Conservation (phyloP, 1,140 invertebrate genomes). For the Maniola jurtina region DNA sequence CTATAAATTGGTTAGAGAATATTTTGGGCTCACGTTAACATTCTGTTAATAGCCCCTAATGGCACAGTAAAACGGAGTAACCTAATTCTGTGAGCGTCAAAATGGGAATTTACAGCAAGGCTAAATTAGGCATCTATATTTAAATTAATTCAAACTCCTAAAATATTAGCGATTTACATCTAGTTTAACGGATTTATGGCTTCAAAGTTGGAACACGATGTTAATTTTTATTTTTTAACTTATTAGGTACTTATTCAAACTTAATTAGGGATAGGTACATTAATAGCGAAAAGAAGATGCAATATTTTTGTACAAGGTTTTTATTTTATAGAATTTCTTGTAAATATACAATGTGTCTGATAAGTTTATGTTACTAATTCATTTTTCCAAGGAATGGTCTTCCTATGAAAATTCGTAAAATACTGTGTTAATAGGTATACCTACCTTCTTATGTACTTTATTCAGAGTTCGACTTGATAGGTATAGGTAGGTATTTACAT, state of each 20-base stretch:
- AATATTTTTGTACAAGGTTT: too few species aligned
- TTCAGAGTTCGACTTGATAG: too few species aligned
- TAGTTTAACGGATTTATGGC: constrained; percentile 4
- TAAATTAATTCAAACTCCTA: constrained; percentile 17
- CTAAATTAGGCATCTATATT: constrained; percentile 26
- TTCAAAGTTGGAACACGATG: neutral
- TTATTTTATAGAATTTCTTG: constrained; percentile 15
- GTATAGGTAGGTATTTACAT: too few species aligned
- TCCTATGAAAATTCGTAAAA: too few species aligned
- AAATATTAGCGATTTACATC: constrained; percentile 10
- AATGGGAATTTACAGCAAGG: constrained; percentile 20
- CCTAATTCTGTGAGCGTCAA: constrained; percentile 43
- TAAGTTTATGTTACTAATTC: too few species aligned
- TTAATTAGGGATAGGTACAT: neutral
- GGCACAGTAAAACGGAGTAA: constrained; percentile 41
- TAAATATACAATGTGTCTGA: too few species aligned
- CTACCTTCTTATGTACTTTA: too few species aligned
- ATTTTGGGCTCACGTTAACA: constrained; percentile 57
- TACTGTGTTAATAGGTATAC: too few species aligned
- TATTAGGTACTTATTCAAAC: neutral
- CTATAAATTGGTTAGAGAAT: constrained; percentile 43
- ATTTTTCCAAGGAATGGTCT: too few species aligned
- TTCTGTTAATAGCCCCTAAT: constrained; percentile 61
- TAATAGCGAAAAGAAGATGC: neutral
- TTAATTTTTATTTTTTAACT: neutral